Percentiles rank a stretch among this genome's conserved stretches.
Conservation (phyloP, 2,888 invertebrate species). For the Epinotia bilunana region DNA sequence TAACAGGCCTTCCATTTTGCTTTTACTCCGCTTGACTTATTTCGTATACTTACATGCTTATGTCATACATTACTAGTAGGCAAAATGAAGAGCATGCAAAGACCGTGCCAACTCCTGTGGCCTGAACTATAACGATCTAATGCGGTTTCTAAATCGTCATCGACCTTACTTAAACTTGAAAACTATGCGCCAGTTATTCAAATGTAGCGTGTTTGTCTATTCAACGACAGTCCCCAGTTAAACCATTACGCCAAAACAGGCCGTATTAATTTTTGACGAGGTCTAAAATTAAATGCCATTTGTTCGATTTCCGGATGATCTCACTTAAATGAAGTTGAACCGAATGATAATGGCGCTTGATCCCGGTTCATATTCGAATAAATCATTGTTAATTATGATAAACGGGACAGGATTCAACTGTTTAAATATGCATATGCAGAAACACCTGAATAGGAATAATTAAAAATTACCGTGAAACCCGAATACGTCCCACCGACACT, state of each 20-base stretch:
- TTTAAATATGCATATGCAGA: slow-evolving; percentile 32
- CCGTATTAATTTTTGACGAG: not conserved
- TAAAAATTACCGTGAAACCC: slow-evolving; percentile 38
- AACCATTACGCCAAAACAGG: not conserved
- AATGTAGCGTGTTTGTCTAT: not conserved
- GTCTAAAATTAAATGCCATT: slow-evolving; percentile 6
- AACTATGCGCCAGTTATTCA: not conserved
- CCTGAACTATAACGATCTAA: slow-evolving; percentile 22
- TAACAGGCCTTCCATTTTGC: not conserved
- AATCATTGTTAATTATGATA: slow-evolving; percentile 37
- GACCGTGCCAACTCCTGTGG: slow-evolving; percentile 1
- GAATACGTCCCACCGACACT: slow-evolving; percentile 49
- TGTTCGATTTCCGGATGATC: not conserved
- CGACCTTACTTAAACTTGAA: slow-evolving; percentile 17
- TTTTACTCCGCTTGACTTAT: slow-evolving; percentile 4
- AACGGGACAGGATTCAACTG: slow-evolving; percentile 29
- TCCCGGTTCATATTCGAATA: slow-evolving; percentile 15
- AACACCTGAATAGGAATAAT: slow-evolving; percentile 35
- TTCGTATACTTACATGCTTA: not conserved
- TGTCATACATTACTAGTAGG: not conserved
- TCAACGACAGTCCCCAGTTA: not conserved
- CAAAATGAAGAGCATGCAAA: not conserved
- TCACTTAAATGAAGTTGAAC: slow-evolving; percentile 13
- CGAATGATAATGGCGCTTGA: slow-evolving; percentile 17
- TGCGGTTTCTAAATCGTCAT: slow-evolving; percentile 25